These are phyloP conservation scores for Tenthredo notha DNA, from an alignment of 2,888 invertebrate species.

Conservation along the genomic window DNA sequence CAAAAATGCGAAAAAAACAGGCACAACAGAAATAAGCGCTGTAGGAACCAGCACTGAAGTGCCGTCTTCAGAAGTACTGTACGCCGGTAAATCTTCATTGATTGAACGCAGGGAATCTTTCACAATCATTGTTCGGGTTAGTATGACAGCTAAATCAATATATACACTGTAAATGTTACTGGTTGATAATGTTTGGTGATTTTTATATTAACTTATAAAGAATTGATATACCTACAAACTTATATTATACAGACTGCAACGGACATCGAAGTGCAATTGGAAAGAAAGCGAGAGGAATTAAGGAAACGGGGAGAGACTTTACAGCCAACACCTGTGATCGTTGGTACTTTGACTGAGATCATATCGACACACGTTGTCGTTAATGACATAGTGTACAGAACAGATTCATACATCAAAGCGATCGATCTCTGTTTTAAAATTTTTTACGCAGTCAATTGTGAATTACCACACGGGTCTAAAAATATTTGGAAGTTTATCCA, in stretches of 20 bases:
- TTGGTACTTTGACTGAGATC: slow-evolving; percentile 2
- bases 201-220: neutral
- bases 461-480: slow-evolving; percentile 31
- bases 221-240: neutral
- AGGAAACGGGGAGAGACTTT: neutral
- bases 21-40: neutral
- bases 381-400: slow-evolving; percentile 21
- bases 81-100: slow-evolving; percentile 1
- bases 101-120: slow-evolving; percentile 20
- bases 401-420: slow-evolving; percentile 4
- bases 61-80: neutral
- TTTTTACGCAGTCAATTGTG: slow-evolving; percentile 48
- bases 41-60: neutral
- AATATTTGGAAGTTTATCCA: slow-evolving; percentile 53
- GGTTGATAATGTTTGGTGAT: neutral
- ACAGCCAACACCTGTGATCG: neutral
- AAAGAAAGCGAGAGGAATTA: neutral
- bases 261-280: neutral
- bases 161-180: neutral
- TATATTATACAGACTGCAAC: neutral
- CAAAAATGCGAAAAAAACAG: neutral
- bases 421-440: slow-evolving; percentile 46
- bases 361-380: slow-evolving; percentile 23
- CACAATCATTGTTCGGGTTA: slow-evolving; percentile 12
- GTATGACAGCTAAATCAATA: neutral